These are phyloP conservation scores for Trinorchestia longiramus DNA, from an alignment of 1,140 invertebrate genomes.

Conservation along the genomic window DNA sequence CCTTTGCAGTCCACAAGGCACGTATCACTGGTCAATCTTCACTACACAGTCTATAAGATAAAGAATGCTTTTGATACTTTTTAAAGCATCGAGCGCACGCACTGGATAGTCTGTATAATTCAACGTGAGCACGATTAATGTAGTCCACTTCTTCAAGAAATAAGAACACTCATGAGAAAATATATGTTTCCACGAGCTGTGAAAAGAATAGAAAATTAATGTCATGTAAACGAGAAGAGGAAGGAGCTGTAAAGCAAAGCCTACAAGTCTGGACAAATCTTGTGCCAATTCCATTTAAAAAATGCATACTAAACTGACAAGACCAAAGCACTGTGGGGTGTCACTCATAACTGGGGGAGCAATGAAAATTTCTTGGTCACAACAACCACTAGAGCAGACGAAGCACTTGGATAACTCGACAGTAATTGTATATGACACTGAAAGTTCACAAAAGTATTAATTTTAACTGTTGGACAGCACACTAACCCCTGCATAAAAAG, in stretches of 20 bases:
- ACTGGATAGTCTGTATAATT: not conserved
- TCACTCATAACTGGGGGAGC: not conserved
- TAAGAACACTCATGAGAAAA: conserved; percentile 4
- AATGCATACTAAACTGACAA: not conserved
- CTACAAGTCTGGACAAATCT: conserved; percentile 1
- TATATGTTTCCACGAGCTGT: conserved; percentile 26
- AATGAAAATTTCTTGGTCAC: not conserved
- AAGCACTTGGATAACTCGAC: not conserved
- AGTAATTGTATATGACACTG: not conserved
- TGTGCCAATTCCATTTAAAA: not conserved
- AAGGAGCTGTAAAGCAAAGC: not conserved
- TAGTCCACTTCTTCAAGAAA: conserved; percentile 9
- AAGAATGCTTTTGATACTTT: not conserved
- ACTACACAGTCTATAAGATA: not conserved
- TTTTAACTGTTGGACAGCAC: too few species aligned
- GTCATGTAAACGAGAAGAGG: conserved; percentile 13
- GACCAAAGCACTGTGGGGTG: not conserved
- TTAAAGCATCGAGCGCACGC: not conserved
- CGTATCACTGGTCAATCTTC: not conserved
- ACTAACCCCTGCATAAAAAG: not conserved
- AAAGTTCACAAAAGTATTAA: not conserved
- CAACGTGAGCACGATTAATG: not conserved
- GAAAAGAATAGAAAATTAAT: conserved; percentile 52
- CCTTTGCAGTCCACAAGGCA: not conserved
- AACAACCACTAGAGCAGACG: not conserved